Evolutionary conservation across 2,797 vertebrate genomes (phyloP), one percentile per base, ranked within the genome.

Genomic region (Liasis olivaceus): DNA sequence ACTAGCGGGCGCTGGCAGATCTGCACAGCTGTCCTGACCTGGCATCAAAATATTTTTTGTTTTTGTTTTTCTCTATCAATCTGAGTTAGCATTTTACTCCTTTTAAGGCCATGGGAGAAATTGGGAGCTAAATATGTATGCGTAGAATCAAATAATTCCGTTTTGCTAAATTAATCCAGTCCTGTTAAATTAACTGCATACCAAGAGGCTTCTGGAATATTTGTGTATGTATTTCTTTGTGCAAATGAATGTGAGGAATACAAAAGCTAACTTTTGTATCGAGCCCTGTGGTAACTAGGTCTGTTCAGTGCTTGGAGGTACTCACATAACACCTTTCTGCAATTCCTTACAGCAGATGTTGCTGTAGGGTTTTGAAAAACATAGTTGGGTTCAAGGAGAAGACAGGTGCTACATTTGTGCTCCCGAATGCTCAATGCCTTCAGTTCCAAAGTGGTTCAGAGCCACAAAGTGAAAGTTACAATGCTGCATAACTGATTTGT

Each of bases 1-100:
- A 95, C 95, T 91, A 84, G 91, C 47, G 91, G 81, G 94, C 95
- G 91, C 95, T 97, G 91, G 90, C 91, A 96, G 95, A 96, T 97
- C 93, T 95, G 6, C n/a, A 87, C 92, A 90, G 90, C 93, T 95
- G 94, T 91, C 94, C 89, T 94, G 95, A 92, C 63, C 94, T 64
- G 90, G 89, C 87, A 93, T 94, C 91, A 94, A 96, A 97, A 94
- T 93, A 24, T 88, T 96, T 96, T 95, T 94, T 63, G 24, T 36
- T 81, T 81, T 47, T 88, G 31, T 64, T 90, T 95, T 95, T 85
- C 95, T 95, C 0, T 0, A n/a, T 22, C 85, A 13, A 90, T 47
- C 36, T 51, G 54, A 88, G 89, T 94, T 26, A 42, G 87, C 36
- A n/a, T 94, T 97, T 95, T 87, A 94, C 9, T 60, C 87, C 58